Evolutionary conservation across 2,888 invertebrate genomes (phyloP).

Genomic region (Charanyca ferruginea): DNA sequence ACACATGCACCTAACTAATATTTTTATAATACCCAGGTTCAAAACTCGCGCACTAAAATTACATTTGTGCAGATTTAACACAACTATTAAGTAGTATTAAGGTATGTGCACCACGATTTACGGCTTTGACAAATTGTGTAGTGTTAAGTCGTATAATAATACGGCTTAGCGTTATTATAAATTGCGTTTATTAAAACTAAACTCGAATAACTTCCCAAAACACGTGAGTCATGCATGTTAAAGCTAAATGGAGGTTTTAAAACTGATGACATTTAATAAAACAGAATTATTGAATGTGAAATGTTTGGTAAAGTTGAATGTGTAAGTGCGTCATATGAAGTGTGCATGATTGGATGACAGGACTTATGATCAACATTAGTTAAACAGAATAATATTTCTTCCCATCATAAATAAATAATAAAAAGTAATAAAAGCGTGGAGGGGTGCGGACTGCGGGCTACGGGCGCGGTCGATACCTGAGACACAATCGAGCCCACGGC

Average conservation of each 20-base stretch:
- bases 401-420: constrained; percentile 69
- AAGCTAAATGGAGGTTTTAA: constrained; percentile 27
- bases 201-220: constrained; percentile 44
- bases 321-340: background rate
- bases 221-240: constrained; percentile 42
- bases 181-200: constrained; percentile 54
- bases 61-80: constrained; percentile 12
- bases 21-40: constrained; percentile 9
- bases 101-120: constrained; percentile 34
- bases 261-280: constrained; percentile 27
- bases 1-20: background rate
- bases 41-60: constrained; percentile 23
- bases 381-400: constrained; percentile 55
- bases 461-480: constrained; percentile 86
- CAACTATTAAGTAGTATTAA: constrained; percentile 16
- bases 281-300: constrained; percentile 15
- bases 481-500: constrained; percentile 44
- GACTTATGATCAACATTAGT: constrained; percentile 43
- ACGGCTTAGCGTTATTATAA: constrained; percentile 49
- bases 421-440: constrained; percentile 66
- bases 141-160: constrained; percentile 50
- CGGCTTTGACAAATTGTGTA: constrained; percentile 50
- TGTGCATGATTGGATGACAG: constrained; percentile 9
- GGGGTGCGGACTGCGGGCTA: constrained; percentile 70
- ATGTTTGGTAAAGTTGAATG: constrained; percentile 9